Evolutionary conservation across 2,888 invertebrate genomes (phyloP), one percentile per base, ranked within the genome.

Genomic region (Diarsia dahlii): DNA sequence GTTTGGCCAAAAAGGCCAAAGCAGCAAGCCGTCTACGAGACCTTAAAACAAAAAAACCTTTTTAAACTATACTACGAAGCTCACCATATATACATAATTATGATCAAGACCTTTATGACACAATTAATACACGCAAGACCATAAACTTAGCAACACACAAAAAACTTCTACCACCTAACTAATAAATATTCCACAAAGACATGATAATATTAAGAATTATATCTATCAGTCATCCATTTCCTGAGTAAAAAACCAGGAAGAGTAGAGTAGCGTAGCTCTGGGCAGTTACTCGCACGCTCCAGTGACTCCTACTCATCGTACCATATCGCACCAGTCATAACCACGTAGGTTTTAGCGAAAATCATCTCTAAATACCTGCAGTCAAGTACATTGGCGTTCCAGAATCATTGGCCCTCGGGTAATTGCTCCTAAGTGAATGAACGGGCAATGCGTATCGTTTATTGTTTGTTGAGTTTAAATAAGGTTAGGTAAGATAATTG

Each of bases 391-490:
- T 63, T 56, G n/a, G n/a, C 28, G 39, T 71, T 67, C 76, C 75
- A 72, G 83, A 84, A 84, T 82, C 80, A 79, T 83, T 80, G 78
- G 76, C 79, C 77, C 68, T 23, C 77, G 48, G 64, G 92, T 94
- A 93, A 94, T 94, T 94, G 91, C 90, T 91, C 88, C 85, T 94
- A 94, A 95, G 95, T 95, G 95, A 95, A 95, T 93, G 95, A 95
- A 95, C 95, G 87, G 50, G 75, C 85, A 82, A 68, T 73, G 77
- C 77, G 82, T 86, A 82, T 78, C 60, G 88, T 89, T 89, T 75
- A 73, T 81, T 71, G 67, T 76, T 73, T 64, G 45, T 75, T 5
- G 76, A 66, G 84, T 87, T 83, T 71, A 28, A 76, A 81, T 81
- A 52, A 65, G 64, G 34, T 39, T 65, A 84, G 58, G 76, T 63